Base-by-base conservation (phyloP, 2,113 vertebrate genomes). In the Syngnathus scovelli region DNA sequence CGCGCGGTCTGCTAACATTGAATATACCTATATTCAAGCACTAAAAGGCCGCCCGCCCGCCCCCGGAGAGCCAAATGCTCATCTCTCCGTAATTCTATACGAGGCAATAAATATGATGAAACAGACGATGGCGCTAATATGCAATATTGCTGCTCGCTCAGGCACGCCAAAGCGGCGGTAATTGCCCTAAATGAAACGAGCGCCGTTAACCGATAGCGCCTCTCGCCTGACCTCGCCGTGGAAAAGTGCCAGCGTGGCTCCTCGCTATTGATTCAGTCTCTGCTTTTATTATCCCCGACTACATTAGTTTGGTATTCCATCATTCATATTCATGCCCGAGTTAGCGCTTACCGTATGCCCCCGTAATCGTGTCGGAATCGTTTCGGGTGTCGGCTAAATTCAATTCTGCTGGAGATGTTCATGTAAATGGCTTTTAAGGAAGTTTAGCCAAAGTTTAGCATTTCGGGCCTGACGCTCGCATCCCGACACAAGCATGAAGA, bases 131-230 rank as follows among this genome's bases (percentile, higher is more conserved):
- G 44, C 66, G 70, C 64, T 68, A 69, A 82, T 77, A 71, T 72
- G 66, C 59, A 65, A 27, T 66, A 76, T 65, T 72, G 72, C 67
- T 71, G 48, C 46, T 13, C 52, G 68, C 68, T 78, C 74, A 72
- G 33, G 46, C 18, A 8, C 33, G 67, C 65, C 63, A 71, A 62
- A 80, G 74, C 73, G 75, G 68, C 70, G 78, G 70, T 75, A 84
- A 71, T 74, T 75, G 74, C 75, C 61, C 66, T 69, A 69, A 86
- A 82, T 82, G 37, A 79, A 82, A 85, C 76, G 72, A 81, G 69
- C 63, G 38, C 74, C 65, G 63, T 81, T 83, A 68, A 82, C 74
- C 59, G 49, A 77, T 79, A 74, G 67, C 77, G 81, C 74, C 56
- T 62, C 39, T 33, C 27, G 27, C 27, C 27, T 33, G 2, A 33